Evolutionary conservation across 1,140 invertebrate species (phyloP), one percentile per base, ranked within the genome.

Genomic region (Trinorchestia longiramus): DNA sequence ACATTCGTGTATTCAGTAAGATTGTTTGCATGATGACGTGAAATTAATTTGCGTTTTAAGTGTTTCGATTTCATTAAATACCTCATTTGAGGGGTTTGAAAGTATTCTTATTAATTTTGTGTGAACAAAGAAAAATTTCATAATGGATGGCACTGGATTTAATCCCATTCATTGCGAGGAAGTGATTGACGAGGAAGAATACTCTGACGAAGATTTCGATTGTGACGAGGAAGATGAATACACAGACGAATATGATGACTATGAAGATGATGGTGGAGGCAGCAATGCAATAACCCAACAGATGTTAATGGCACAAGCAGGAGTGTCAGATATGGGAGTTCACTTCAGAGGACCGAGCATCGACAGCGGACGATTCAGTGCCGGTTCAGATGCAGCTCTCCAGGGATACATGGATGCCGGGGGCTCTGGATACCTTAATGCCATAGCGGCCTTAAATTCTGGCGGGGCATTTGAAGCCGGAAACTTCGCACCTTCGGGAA

Each of bases 291-390:
- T 42, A 36, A 42, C 88, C 43, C 88, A 90, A 43, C 88, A 90
- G 28, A 43, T 41, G 1, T 0, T 42, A 28, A 36, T 36, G 43
- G 4, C 8, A 77, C 15, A 36, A 23, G 28, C 15, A 23, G 62
- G 62, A 77, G 28, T 77, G 62, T 28, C 62, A 23, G 62, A 77
- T 77, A 23, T 77, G 15, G 62, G 62, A 11, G 62, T 28, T 90
- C 88, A 90, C 88, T 42, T 90, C 3, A 36, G 88, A 42, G 88
- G 23, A 17, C 88, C 88, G 3, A 90, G 88, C 43, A 90, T 90
- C n/a, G 88, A 90, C 88, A 90, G 88, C 43, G 88, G 88, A 43
- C 88, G 43, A 41, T 90, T 90, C 28, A 90, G 88, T 43, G 88
- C 43, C 36, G 88, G 88, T 0, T 90, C 88, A 42, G n/a, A 41